Conservation (phyloP, 2,888 invertebrate genomes). For the Calliopum simillimum region DNA sequence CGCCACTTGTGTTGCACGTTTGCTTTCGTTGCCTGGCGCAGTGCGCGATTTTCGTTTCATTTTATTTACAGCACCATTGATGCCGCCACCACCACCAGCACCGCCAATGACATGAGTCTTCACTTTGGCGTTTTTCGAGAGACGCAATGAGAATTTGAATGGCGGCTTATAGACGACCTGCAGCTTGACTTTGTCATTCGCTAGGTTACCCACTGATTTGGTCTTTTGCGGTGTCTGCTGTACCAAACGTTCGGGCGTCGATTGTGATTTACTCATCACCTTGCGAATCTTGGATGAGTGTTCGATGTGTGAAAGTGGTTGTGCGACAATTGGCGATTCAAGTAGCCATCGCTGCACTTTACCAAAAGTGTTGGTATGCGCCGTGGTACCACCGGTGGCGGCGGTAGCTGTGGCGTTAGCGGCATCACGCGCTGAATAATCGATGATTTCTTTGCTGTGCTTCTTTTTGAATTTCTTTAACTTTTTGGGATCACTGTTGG, state of each 20-base stretch:
- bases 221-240: conserved; percentile 73
- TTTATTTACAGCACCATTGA: conserved; percentile 52
- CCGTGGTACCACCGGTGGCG: conserved; percentile 68
- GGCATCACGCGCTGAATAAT: conserved; percentile 70
- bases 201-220: conserved; percentile 79
- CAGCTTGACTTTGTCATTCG: conserved; percentile 76
- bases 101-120: conserved; percentile 66
- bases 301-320: conserved; percentile 65
- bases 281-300: conserved; percentile 66
- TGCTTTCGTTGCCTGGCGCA: conserved; percentile 42
- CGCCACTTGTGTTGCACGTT: conserved; percentile 39
- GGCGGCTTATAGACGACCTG: conserved; percentile 91
- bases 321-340: conserved; percentile 74
- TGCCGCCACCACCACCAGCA: conserved; percentile 53
- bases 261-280: conserved; percentile 83
- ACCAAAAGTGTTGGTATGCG: conserved; percentile 70
- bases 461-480: conserved; percentile 68
- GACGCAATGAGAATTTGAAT: conserved; percentile 85
- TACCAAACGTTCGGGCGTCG: conserved; percentile 81
- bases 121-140: conserved; percentile 67
- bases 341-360: conserved; percentile 90
- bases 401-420: conserved; percentile 65
- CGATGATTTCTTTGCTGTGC: conserved; percentile 76
- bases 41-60: conserved; percentile 56
- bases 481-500: conserved; percentile 61